phyloP scores from a whole-genome alignment of 2,888 invertebrate genomes.

The Caenorhabditis japonica region DNA sequence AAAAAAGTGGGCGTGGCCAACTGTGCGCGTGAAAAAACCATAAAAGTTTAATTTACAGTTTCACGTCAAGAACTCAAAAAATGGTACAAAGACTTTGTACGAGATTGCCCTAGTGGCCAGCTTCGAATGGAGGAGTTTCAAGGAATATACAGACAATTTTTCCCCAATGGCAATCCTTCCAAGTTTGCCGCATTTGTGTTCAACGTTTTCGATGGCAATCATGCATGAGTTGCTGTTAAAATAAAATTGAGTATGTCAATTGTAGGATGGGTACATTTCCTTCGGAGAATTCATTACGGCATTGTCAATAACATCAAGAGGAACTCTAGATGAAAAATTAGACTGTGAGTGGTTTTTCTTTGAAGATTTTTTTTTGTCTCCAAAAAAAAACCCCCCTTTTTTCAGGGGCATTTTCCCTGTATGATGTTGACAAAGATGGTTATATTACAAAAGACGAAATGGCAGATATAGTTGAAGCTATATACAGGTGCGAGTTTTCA shows the following conservation, averaged over 20 bases:
- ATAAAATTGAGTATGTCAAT: slow-evolving; percentile 1
- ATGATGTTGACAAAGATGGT: slow-evolving; percentile 80
- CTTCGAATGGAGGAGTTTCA: slow-evolving; percentile 78
- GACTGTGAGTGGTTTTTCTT: slow-evolving; percentile 67
- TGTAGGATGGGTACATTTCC: slow-evolving; percentile 73
- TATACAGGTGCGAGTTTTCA: slow-evolving; percentile 59
- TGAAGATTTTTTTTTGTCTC: background rate
- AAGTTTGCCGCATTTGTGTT: slow-evolving; percentile 98
- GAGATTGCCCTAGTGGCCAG: slow-evolving; percentile 79
- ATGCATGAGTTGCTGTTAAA: slow-evolving; percentile 82
- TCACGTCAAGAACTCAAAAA: slow-evolving; percentile 78
- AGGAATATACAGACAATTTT: slow-evolving; percentile 91
- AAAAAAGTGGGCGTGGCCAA: too few relatives aligned
- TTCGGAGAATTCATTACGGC: slow-evolving; percentile 77
- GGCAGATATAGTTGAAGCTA: slow-evolving; percentile 71
- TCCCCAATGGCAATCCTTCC: slow-evolving; percentile 98
- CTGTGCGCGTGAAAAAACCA: too few relatives aligned
- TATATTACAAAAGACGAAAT: slow-evolving; percentile 78
- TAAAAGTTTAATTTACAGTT: slow-evolving; percentile 76
- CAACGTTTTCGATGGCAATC: slow-evolving; percentile 97
- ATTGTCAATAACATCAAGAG: slow-evolving; percentile 77
- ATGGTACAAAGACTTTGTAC: slow-evolving; percentile 79
- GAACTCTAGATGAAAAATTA: slow-evolving; percentile 77
- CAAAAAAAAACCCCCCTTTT: background rate
- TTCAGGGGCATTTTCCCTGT: slow-evolving; percentile 80